Evolutionary conservation across 2,797 vertebrate genomes (phyloP).

Genomic region (Nyctibius grandis): DNA sequence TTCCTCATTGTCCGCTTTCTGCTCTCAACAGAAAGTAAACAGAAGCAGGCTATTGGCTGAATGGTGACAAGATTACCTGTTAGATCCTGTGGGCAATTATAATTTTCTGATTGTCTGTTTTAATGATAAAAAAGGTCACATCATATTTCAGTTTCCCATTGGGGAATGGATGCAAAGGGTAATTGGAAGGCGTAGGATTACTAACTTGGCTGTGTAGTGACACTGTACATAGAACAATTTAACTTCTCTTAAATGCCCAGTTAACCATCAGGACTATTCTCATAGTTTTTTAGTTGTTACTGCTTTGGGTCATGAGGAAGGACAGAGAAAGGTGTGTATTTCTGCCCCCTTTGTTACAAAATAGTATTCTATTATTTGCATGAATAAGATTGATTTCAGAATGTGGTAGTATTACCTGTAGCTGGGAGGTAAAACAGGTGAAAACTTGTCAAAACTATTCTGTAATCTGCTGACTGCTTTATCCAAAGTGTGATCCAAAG

Average conservation of each 20-base stretch:
- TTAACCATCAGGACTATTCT: neutral
- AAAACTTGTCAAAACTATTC: neutral
- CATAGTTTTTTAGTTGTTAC: neutral
- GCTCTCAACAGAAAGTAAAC: neutral
- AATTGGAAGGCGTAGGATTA: neutral
- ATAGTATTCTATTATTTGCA: neutral
- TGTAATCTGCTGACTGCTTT: neutral
- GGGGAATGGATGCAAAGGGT: neutral
- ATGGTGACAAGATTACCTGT: neutral
- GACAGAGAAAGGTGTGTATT: neutral
- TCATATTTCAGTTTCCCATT: neutral
- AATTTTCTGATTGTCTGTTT: neutral
- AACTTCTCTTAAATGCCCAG: neutral
- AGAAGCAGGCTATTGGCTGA: neutral
- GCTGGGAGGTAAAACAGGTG: neutral
- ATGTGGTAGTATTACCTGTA: neutral
- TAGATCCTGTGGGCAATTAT: neutral
- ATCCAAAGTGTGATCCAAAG: neutral
- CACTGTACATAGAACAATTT: neutral
- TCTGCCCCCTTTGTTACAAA: neutral
- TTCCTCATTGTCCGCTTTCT: neutral
- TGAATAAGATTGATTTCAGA: neutral
- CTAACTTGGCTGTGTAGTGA: neutral
- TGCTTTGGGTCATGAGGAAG: neutral
- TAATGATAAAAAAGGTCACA: neutral